Evolutionary conservation across 2,113 vertebrate species (phyloP), one percentile per base, ranked within the genome.

Genomic region (Hippocampus comes): DNA sequence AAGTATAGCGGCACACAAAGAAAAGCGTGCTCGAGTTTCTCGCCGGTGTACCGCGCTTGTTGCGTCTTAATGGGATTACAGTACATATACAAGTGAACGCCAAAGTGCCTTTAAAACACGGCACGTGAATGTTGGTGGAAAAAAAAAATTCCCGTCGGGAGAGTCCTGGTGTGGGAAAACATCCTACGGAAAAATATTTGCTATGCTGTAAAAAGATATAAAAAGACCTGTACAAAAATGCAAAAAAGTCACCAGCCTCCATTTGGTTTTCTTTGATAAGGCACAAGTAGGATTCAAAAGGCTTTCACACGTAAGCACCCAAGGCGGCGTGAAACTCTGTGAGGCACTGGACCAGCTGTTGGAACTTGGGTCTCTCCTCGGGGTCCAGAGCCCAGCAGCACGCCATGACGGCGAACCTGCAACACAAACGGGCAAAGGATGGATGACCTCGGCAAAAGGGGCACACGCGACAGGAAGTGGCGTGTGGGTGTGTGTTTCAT

Each of bases 331-430:
- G 97, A 25, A 99, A 99, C 89, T 99, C 97, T 8, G 97, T 99
- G 72, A 99, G 95, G 87, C 97, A 99, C 90, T 99, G 97, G 53
- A 99, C 97, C 55, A 99, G 91, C 92, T 99, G 97, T 92, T 99
- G 97, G 77, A 99, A 99, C 88, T 99, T 99, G 65, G 97, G 97
- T 86, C 97, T 93, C 85, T 99, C 97, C 83, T 99, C 97, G 0
- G 95, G 97, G 86, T 98, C 97, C 68, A 99, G 90, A 53, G 97
- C 97, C 97, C 97, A 99, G 79, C 97, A 99, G 85, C 97, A 99
- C 25, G 97, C 97, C 97, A 99, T 99, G 77, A 99, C 97, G 67
- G 97, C 97, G 92, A 99, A 99, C 73, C 97, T 99, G 80, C 63
- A 59, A 23, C 41, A 78, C 73, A 79, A 67, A 30, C 23, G 20